These are phyloP conservation scores for Spatulosminthurus flaviceps DNA, from an alignment of 2,888 invertebrate genomes.

Conservation along the genomic window DNA sequence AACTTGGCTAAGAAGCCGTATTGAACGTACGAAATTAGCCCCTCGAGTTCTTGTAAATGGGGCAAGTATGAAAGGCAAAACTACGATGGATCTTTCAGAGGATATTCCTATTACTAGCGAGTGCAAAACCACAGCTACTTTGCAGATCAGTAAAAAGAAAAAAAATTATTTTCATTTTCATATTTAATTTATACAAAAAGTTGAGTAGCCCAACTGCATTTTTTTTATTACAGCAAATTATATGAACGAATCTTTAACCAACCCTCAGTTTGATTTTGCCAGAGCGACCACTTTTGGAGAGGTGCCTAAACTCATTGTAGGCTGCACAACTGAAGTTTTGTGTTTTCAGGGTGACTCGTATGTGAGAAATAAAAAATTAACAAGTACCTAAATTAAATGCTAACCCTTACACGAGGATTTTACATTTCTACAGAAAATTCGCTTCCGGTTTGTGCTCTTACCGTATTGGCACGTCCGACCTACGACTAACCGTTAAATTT, in stretches of 20 bases:
- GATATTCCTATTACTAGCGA: background rate
- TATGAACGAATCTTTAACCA: background rate
- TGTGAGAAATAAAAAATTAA: background rate
- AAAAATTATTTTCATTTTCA: background rate
- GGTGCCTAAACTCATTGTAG: background rate
- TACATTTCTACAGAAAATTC: background rate
- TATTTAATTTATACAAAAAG: background rate
- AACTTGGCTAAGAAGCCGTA: too few species aligned
- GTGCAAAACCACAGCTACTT: background rate
- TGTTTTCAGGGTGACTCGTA: constrained; percentile 1
- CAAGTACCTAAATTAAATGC: too few species aligned
- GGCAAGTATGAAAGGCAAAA: background rate
- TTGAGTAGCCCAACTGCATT: background rate
- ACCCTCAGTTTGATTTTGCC: background rate
- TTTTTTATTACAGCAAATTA: background rate
- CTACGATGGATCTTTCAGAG: background rate
- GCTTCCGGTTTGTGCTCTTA: background rate
- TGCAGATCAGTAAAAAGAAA: background rate
- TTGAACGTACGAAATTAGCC: too few species aligned
- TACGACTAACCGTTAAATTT: constrained; percentile 1
- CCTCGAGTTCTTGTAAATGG: background rate
- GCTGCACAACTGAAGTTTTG: background rate
- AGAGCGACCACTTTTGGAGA: background rate
- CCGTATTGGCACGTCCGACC: background rate
- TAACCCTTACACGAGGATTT: too few species aligned